phyloP scores from a whole-genome alignment of 2,888 invertebrate genomes.

The Venusia cambrica region DNA sequence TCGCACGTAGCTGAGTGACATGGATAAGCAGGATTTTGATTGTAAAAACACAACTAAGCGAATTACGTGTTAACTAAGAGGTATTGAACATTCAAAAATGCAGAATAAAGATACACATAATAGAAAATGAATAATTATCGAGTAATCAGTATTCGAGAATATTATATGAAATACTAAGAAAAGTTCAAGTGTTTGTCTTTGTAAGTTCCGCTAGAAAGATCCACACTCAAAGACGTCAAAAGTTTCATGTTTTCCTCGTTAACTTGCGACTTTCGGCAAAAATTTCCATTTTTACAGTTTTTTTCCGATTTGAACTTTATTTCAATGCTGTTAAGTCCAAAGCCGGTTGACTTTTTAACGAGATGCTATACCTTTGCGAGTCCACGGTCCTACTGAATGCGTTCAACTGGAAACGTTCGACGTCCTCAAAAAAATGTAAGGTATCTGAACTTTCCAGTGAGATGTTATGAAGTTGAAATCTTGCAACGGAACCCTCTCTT shows the following conservation, averaged over 20 bases:
- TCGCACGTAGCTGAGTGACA: too few relatives aligned
- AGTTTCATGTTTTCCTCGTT: slow-evolving; percentile 61
- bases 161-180: too few relatives aligned
- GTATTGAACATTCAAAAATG: too few relatives aligned
- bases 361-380: slow-evolving; percentile 43
- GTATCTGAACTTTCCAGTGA: slow-evolving; percentile 43
- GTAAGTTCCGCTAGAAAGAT: slow-evolving; percentile 3
- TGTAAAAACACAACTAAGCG: too few relatives aligned
- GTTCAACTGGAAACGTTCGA: slow-evolving; percentile 49
- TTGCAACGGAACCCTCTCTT: slow-evolving; percentile 18
- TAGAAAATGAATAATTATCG: too few relatives aligned
- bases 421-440: slow-evolving; percentile 51
- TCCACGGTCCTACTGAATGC: slow-evolving; percentile 49
- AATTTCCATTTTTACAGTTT: slow-evolving; percentile 41
- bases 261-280: slow-evolving; percentile 47
- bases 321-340: slow-evolving; percentile 41
- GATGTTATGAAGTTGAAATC: slow-evolving; percentile 36
- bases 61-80: too few relatives aligned
- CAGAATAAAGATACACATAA: too few relatives aligned
- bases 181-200: not conserved
- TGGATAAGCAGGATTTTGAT: too few relatives aligned
- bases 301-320: slow-evolving; percentile 43
- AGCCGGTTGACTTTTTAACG: slow-evolving; percentile 40
- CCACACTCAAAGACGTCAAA: slow-evolving; percentile 42
- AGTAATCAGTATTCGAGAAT: too few relatives aligned